Conservation (phyloP, 1,140 invertebrate species). For the Nasonia giraulti region DNA sequence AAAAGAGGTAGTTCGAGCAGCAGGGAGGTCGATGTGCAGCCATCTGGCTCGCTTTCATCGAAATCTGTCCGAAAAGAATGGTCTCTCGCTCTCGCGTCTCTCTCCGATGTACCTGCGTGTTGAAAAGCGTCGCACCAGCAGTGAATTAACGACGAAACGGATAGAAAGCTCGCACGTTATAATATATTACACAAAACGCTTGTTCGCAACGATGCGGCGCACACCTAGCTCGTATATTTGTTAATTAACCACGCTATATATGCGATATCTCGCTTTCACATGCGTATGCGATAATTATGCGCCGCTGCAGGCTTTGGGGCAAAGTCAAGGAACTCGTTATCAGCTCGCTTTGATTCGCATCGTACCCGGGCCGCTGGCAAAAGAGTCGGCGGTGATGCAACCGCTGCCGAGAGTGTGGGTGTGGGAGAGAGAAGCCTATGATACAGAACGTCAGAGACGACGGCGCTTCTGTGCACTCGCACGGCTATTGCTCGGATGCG, state of each 20-base stretch:
- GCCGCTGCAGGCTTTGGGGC: background rate
- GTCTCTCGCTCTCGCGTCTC: too few relatives aligned
- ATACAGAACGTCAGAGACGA: too few relatives aligned
- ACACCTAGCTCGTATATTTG: background rate
- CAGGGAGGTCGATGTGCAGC: background rate
- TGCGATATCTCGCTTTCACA: background rate
- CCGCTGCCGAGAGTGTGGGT: background rate
- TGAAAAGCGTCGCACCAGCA: too few relatives aligned
- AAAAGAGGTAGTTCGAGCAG: background rate
- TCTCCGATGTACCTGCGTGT: too few relatives aligned
- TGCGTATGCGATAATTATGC: background rate
- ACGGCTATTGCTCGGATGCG: too few relatives aligned
- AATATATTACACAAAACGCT: too few relatives aligned
- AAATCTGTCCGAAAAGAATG: too few relatives aligned
- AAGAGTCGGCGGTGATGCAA: background rate
- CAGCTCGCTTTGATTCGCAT: background rate
- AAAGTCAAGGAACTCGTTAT: background rate
- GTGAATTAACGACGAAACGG: too few relatives aligned
- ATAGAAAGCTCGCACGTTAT: too few relatives aligned
- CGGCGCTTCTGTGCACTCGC: too few relatives aligned
- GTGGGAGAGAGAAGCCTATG: background rate
- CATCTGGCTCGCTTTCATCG: too few relatives aligned
- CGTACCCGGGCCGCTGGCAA: background rate
- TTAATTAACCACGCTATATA: background rate
- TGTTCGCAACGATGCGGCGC: too few relatives aligned